A percentile compares a stretch with the other conserved stretches of the same genome.
phyloP scores from a whole-genome alignment of 2,113 vertebrate genomes.

The Rhodinocichla rosea region DNA sequence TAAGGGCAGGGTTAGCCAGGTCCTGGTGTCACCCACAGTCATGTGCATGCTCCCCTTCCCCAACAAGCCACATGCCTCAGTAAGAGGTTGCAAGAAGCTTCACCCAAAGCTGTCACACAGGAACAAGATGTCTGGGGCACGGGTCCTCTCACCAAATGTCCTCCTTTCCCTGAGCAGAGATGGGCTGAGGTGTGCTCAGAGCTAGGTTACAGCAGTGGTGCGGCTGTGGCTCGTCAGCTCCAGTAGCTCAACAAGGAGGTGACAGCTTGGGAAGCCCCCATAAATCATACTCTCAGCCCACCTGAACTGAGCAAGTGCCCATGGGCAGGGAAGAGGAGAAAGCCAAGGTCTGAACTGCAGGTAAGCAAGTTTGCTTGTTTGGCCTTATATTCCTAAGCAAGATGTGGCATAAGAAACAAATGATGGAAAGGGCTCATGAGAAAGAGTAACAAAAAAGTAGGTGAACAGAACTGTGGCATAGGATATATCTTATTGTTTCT shows the following conservation, averaged over 20 bases:
- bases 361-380: background rate
- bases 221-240: fast-evolving
- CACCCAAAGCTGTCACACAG: background rate
- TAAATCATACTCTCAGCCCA: background rate
- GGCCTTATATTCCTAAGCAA: background rate
- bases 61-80: background rate
- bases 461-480: background rate
- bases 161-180: background rate
- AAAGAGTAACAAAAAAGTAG: background rate
- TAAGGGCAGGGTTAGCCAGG: background rate
- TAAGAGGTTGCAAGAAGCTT: background rate
- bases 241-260: fast-evolving
- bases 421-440: background rate
- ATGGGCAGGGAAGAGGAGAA: background rate
- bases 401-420: background rate
- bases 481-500: background rate
- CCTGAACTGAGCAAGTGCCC: background rate
- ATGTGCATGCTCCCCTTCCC: fast-evolving
- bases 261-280: background rate
- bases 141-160: background rate
- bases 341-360: background rate
- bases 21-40: background rate
- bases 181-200: fast-evolving
- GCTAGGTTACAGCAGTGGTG: background rate
- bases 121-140: background rate